A percentile compares a stretch with the other conserved stretches of the same genome.
Evolutionary conservation across 2,797 vertebrate genomes (phyloP).

Genomic region (Alectoris magna): DNA sequence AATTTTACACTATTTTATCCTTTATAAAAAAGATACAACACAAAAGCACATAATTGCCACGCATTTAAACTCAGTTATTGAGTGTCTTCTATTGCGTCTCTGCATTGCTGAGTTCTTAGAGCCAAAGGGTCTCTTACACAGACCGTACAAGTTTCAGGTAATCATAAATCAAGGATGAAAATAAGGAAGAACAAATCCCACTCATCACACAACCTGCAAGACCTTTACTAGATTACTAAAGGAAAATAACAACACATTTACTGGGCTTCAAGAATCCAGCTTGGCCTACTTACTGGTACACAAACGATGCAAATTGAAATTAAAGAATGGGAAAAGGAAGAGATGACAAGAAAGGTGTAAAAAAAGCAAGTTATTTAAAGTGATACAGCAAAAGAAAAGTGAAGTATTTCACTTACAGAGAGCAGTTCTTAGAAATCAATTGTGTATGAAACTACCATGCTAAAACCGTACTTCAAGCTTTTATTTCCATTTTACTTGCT

Average conservation of each 20-base stretch:
- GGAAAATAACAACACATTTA: neutral
- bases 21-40: neutral
- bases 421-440: neutral
- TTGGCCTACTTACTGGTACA: neutral
- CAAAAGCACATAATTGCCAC: neutral
- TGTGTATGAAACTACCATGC: neutral
- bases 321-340: neutral
- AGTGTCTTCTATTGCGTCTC: neutral
- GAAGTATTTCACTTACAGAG: neutral
- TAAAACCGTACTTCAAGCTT: neutral
- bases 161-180: neutral
- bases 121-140: neutral
- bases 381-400: neutral
- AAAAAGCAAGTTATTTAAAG: neutral
- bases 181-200: neutral
- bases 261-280: neutral
- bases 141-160: neutral
- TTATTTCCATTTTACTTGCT: slow-evolving; percentile 12
- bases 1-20: neutral
- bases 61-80: neutral
- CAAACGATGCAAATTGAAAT: neutral
- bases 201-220: neutral
- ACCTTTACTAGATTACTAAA: neutral
- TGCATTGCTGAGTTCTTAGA: neutral
- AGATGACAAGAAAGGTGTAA: neutral